Evolutionary conservation across 2,888 invertebrate genomes (phyloP).

Genomic region (Calephelis perditalis): DNA sequence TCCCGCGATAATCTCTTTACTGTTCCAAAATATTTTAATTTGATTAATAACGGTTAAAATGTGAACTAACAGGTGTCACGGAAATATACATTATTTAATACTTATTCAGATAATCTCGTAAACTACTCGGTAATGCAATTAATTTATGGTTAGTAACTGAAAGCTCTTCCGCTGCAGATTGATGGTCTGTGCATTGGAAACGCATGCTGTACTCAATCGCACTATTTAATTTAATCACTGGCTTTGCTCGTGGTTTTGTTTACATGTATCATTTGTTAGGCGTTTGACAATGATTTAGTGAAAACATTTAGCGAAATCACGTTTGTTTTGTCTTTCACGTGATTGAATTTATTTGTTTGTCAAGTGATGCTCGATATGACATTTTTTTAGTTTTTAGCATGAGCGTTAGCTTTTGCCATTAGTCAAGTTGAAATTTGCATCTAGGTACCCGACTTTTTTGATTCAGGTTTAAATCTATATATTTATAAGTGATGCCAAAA

Average conservation of each 20-base stretch:
- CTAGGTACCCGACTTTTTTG: too few species aligned
- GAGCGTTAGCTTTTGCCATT: too few species aligned
- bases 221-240: slow-evolving; percentile 36
- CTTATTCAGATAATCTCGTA: slow-evolving; percentile 32
- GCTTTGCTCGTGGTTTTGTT: slow-evolving; percentile 33
- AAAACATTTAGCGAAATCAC: too few species aligned
- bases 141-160: slow-evolving; percentile 61
- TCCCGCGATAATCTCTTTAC: slow-evolving; percentile 4
- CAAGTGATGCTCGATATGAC: too few species aligned
- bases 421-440: too few species aligned
- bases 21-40: slow-evolving; percentile 11
- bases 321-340: too few species aligned
- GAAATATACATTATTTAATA: slow-evolving; percentile 11
- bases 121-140: slow-evolving; percentile 55
- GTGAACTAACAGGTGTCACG: slow-evolving; percentile 12
- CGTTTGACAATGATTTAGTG: slow-evolving; percentile 15
- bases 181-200: slow-evolving; percentile 58
- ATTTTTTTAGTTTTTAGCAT: too few species aligned
- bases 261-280: slow-evolving; percentile 23
- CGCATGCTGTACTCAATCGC: slow-evolving; percentile 35
- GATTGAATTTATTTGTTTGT: too few species aligned
- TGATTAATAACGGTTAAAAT: slow-evolving; percentile 13
- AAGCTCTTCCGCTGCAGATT: slow-evolving; percentile 54
- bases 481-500: too few species aligned
- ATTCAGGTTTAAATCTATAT: too few species aligned